Evolutionary conservation across 1,140 invertebrate species (phyloP), one percentile per base, ranked within the genome.

Genomic region (Saccostrea glomerata): DNA sequence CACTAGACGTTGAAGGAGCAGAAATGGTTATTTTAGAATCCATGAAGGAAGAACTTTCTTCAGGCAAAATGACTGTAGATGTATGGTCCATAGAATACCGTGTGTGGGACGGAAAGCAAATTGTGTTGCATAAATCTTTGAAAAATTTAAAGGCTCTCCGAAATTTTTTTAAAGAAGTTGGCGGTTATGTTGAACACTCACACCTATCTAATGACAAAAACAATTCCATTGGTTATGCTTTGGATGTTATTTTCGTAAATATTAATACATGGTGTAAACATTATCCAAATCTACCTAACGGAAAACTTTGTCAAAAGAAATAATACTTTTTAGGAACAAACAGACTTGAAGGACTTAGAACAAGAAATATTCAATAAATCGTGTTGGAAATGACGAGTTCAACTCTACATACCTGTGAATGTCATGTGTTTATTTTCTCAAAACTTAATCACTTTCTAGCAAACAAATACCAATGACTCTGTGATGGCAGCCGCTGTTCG

Each of bases 81-180:
- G 17, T 86, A n/a, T 86, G 84, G 84, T 47, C 84, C 9, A 86
- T 86, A 77, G 85, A 77, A 30, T 86, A 85, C 12, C 30, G 84
- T 60, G 84, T 85, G 1, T 85, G 40, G 30, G 66, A 86, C 25
- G 66, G 66, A 4, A 11, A 60, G 23, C 12, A 77, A 77, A 60
- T 55, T 25, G 6, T 86, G 54, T 0, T 55, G 55, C 40, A 86
- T 25, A 36, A 63, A 63, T 63, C 58, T 20, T 20, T 63, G 58
- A 17, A 63, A 63, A 63, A 63, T 63, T n/a, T 63, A 7, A 63
- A 63, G n/a, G 58, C 15, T 63, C 6, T 63, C 1, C 2, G 58
- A 20, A 63, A 63, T 5, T 63, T 63, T 63, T 63, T 63, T 17
- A 20, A 17, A 63, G 58, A 63, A 63, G 58, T 63, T 63, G 58